phyloP scores from a whole-genome alignment of 2,113 vertebrate species.

The Geococcyx californianus region DNA sequence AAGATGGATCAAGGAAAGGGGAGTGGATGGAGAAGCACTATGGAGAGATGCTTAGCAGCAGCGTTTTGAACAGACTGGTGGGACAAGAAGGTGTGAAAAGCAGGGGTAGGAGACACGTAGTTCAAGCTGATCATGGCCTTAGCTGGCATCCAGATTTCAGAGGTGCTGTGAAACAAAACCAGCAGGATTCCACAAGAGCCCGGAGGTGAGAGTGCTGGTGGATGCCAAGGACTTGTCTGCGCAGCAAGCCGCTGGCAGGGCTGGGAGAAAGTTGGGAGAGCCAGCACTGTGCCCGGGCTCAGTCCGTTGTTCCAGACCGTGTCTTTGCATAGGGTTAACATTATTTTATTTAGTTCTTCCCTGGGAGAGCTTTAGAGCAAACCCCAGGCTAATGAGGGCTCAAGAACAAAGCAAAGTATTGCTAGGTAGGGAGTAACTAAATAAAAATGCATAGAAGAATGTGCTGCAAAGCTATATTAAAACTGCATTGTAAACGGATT shows the following conservation, averaged over 20 bases:
- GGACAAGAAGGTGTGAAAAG: not conserved
- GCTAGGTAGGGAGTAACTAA: slow-evolving; percentile 66
- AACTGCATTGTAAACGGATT: slow-evolving; percentile 65
- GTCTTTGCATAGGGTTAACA: slow-evolving; percentile 30
- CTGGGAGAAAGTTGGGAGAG: not conserved
- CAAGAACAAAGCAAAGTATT: slow-evolving; percentile 60
- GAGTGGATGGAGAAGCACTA: not conserved
- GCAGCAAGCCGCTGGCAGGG: not conserved
- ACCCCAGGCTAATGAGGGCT: slow-evolving; percentile 65
- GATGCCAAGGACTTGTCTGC: slow-evolving; percentile 13
- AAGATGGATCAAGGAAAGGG: not conserved
- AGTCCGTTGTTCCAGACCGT: not conserved
- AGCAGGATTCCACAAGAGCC: not conserved
- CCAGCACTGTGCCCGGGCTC: not conserved
- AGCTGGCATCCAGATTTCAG: not conserved
- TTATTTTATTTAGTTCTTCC: slow-evolving; percentile 21
- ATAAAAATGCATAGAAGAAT: slow-evolving; percentile 60
- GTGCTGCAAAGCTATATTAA: slow-evolving; percentile 48
- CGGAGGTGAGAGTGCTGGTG: not conserved
- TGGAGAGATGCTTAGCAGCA: not conserved
- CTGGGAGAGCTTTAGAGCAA: slow-evolving; percentile 58
- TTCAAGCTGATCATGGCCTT: not conserved
- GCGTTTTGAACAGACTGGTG: not conserved
- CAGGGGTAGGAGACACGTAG: not conserved
- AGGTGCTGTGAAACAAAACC: not conserved